These are phyloP conservation scores for Melieria omissa DNA, from an alignment of 2,888 invertebrate species.

Conservation along the genomic window DNA sequence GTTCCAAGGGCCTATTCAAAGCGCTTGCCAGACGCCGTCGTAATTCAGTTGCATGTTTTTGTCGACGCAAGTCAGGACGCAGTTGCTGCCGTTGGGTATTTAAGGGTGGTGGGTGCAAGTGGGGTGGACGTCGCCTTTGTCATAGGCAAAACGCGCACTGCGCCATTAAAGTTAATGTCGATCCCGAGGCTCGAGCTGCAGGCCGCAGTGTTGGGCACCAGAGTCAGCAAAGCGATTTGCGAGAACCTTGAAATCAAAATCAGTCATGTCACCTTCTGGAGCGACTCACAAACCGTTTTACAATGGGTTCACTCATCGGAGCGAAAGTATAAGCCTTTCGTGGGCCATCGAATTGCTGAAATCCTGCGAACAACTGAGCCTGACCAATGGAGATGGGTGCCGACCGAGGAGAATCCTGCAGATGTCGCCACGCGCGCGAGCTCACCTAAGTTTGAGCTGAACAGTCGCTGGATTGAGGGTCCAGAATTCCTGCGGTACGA, in stretches of 20 bases:
- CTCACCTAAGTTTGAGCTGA: too few species aligned
- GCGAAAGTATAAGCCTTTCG: conserved; percentile 47
- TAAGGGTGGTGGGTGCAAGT: too few species aligned
- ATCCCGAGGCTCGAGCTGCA: conserved; percentile 8
- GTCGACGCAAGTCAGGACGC: conserved; percentile 9
- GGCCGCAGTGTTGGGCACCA: conserved; percentile 4
- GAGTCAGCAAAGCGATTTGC: not conserved
- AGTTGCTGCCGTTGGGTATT: not conserved
- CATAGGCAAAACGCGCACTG: too few species aligned
- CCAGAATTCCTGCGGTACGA: too few species aligned
- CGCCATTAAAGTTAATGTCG: not conserved
- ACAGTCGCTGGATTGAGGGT: too few species aligned
- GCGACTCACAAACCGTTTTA: conserved; percentile 36
- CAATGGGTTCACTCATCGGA: conserved; percentile 39
- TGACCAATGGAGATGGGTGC: too few species aligned
- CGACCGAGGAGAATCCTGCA: too few species aligned
- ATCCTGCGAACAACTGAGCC: conserved; percentile 37
- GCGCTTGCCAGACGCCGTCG: not conserved
- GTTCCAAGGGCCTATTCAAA: not conserved
- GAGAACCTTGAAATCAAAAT: conserved; percentile 9
- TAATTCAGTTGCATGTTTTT: conserved; percentile 5
- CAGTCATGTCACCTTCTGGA: conserved; percentile 29
- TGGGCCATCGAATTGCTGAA: conserved; percentile 47
- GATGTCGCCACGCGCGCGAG: too few species aligned
- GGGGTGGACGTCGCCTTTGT: too few species aligned